Evolutionary conservation across 2,888 invertebrate genomes (phyloP).

Genomic region (Lochmaea capreae): DNA sequence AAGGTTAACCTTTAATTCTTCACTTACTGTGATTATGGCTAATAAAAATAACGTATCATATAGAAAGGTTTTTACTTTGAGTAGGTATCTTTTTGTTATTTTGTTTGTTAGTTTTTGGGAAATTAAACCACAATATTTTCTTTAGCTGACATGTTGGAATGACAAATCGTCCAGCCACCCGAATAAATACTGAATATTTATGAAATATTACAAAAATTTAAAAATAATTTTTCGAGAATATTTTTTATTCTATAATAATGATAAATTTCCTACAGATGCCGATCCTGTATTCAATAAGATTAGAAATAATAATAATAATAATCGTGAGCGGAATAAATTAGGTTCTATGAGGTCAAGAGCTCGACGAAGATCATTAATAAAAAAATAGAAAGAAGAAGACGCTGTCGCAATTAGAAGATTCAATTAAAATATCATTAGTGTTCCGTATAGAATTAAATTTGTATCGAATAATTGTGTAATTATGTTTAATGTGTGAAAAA

Average conservation of each 20-base stretch:
- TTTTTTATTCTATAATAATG: not conserved
- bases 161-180: no score
- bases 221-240: no score
- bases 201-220: no score
- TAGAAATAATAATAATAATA: conserved; percentile 3
- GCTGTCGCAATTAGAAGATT: conserved; percentile 13
- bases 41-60: no score
- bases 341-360: conserved; percentile 2
- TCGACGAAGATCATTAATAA: not conserved
- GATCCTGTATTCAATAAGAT: not conserved
- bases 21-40: no score
- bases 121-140: no score
- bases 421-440: conserved; percentile 6
- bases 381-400: conserved; percentile 17
- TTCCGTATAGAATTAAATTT: not conserved
- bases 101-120: no score
- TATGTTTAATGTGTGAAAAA: not conserved
- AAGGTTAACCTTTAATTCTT: no score
- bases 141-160: no score
- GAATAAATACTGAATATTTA: no score
- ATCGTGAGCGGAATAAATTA: not conserved
- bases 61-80: no score
- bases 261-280: not conserved
- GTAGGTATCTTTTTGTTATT: no score
- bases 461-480: conserved; percentile 7